Base-by-base conservation (phyloP, 2,797 vertebrate species). In the Macroramphosus scolopax region DNA sequence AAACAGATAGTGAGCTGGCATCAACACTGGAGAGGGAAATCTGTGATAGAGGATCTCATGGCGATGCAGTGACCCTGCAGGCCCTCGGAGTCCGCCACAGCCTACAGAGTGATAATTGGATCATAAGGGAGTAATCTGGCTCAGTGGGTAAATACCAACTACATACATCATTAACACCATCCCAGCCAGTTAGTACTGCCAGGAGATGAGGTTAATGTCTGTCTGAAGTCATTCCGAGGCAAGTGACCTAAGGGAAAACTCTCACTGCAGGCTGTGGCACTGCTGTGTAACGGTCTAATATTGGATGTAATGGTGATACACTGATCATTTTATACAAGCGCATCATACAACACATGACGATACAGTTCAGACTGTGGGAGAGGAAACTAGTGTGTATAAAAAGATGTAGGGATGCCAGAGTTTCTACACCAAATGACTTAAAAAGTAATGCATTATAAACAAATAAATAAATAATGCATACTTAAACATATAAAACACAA, bases 81-180 rank as follows among this genome's bases (percentile, higher is more conserved):
- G 46, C 45, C 58, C 58, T 75, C 51, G 13, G 63, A 72, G 57
- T 71, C 68, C 43, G 52, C 64, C 49, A 50, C 62, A 66, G 56
- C 51, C 68, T 5, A n/a, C n/a, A n/a, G 53, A 62, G 50, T 48
- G 54, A 80, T 75, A 80, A 83, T 74, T 77, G 75, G 73, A 85
- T 81, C 78, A 85, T 76, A 77, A 69, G 63, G 41, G 61, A 72
- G 49, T 80, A 68, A 76, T 79, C 64, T 69, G 68, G 73, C 71
- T 82, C 69, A 77, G 63, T 68, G 53, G 47, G 61, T 71, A 81
- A 79, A 84, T 68, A 81, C 59, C 54, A 81, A 42, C 51, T 43
- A 57, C 45, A 68, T 72, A 67, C 60, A 75, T 78, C 57, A 78
- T 82, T 73, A 78, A 78, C 64, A 63, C 53, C 53, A 53, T 54